A percentile compares a stretch with the other conserved stretches of the same genome.
Conservation (phyloP, 2,113 vertebrate species). For the Pterophyllum scalare region DNA sequence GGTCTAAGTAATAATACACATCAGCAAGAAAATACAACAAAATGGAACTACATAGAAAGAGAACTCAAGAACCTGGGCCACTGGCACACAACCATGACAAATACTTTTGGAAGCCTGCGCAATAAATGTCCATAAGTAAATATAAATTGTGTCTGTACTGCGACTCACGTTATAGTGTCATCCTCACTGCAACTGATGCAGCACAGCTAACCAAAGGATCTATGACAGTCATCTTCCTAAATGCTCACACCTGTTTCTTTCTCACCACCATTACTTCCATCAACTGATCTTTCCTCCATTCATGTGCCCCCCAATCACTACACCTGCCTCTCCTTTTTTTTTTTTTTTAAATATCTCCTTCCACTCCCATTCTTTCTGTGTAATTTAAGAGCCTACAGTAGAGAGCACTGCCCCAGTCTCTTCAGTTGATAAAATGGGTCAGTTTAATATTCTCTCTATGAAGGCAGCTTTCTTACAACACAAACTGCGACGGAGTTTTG, state of each 20-base stretch:
- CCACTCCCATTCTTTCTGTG: slow-evolving; percentile 11
- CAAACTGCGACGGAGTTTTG: slow-evolving; percentile 52
- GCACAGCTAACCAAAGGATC: slow-evolving; percentile 8
- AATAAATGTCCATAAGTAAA: neutral
- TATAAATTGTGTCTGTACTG: neutral
- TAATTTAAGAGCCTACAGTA: slow-evolving; percentile 51
- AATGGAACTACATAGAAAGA: too few relatives aligned
- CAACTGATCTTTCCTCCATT: slow-evolving; percentile 17
- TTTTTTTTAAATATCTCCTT: slow-evolving; percentile 1
- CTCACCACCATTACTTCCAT: slow-evolving; percentile 1
- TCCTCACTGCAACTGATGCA: neutral
- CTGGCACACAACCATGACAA: too few relatives aligned
- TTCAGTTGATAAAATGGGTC: slow-evolving; percentile 71
- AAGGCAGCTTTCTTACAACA: slow-evolving; percentile 58
- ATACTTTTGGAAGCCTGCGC: neutral
- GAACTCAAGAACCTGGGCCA: too few relatives aligned
- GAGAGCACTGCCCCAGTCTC: slow-evolving; percentile 48
- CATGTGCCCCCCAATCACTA: neutral
- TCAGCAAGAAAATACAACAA: too few relatives aligned
- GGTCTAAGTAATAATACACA: too few relatives aligned
- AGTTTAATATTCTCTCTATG: slow-evolving; percentile 41
- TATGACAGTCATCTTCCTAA: neutral
- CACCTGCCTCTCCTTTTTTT: slow-evolving; percentile 4
- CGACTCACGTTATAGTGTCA: slow-evolving; percentile 4
- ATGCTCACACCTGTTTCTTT: slow-evolving; percentile 3